A percentile compares a stretch with the other conserved stretches of the same genome.
Evolutionary conservation across 2,797 vertebrate species (phyloP).

Genomic region (Australoheros facetus): DNA sequence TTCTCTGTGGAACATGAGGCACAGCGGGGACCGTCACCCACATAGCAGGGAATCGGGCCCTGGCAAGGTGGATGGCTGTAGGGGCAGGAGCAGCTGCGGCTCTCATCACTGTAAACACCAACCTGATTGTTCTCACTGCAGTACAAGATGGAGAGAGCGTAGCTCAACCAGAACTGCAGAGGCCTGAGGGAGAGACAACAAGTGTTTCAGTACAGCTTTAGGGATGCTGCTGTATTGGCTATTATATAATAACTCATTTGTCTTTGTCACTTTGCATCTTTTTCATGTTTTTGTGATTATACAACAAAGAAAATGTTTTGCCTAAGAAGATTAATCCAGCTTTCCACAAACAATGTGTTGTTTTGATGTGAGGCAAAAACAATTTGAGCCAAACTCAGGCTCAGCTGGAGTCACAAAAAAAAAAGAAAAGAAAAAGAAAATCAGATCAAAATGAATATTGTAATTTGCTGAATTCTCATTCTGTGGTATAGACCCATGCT

Average conservation of each 20-base stretch:
- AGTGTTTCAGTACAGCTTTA: background rate
- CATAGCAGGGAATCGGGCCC: conserved; percentile 83
- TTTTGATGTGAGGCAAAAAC: conserved; percentile 32
- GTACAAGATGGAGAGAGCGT: conserved; percentile 91
- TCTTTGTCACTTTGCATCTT: conserved; percentile 12
- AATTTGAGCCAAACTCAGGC: conserved; percentile 38
- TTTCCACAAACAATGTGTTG: conserved; percentile 11
- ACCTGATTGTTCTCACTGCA: conserved; percentile 92
- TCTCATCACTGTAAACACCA: conserved; percentile 90
- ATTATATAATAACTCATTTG: conserved; percentile 14
- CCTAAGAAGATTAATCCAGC: conserved; percentile 22
- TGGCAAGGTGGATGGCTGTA: conserved; percentile 88
- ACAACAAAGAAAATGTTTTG: conserved; percentile 25
- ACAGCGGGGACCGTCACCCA: conserved; percentile 87
- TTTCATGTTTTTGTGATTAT: conserved; percentile 27
- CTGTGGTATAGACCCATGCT: conserved; percentile 31
- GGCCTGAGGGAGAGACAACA: conserved; percentile 77
- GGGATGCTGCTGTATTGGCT: background rate
- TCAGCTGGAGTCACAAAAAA: conserved; percentile 40
- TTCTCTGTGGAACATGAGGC: conserved; percentile 89
- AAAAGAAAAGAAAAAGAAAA: conserved; percentile 11
- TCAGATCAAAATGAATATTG: conserved; percentile 52
- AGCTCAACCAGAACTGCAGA: conserved; percentile 88
- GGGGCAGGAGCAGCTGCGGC: conserved; percentile 89
- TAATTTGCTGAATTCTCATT: conserved; percentile 24